phyloP scores from a whole-genome alignment of 2,113 vertebrate species.

The Halichoeres trimaculatus region DNA sequence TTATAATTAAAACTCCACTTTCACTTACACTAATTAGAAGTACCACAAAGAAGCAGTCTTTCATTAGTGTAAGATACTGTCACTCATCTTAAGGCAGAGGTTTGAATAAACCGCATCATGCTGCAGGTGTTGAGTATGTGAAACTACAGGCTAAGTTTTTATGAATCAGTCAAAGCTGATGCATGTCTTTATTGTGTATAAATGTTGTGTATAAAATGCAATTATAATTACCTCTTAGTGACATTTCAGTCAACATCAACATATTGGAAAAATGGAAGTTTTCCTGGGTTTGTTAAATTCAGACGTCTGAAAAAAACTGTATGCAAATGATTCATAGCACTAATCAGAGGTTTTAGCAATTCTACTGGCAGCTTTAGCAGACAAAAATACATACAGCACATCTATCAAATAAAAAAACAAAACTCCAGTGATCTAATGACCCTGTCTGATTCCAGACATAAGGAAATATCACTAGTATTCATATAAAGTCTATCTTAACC shows the following conservation, averaged over 20 bases:
- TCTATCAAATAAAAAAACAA: conserved; percentile 20
- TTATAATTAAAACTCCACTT: conserved; percentile 54
- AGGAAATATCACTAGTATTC: conserved; percentile 36
- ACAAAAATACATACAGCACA: conserved; percentile 7
- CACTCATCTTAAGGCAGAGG: neutral
- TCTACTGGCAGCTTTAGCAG: neutral
- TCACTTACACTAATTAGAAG: neutral
- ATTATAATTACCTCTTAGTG: too few species aligned
- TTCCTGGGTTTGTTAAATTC: neutral
- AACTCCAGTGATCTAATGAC: conserved; percentile 24
- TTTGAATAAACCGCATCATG: neutral
- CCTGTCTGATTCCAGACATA: conserved; percentile 24
- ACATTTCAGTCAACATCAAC: too few species aligned
- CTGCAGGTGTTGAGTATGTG: too few species aligned
- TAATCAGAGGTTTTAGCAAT: neutral
- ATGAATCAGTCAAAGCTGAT: too few species aligned
- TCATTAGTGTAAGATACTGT: neutral
- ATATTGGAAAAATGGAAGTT: neutral
- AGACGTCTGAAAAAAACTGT: neutral
- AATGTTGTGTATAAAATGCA: too few species aligned
- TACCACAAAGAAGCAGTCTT: neutral
- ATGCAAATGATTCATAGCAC: neutral
- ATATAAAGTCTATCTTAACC: conserved; percentile 50
- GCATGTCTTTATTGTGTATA: too few species aligned
- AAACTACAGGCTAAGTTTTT: neutral